phyloP scores from a whole-genome alignment of 2,797 vertebrate species.

The Garrulus glandarius region DNA sequence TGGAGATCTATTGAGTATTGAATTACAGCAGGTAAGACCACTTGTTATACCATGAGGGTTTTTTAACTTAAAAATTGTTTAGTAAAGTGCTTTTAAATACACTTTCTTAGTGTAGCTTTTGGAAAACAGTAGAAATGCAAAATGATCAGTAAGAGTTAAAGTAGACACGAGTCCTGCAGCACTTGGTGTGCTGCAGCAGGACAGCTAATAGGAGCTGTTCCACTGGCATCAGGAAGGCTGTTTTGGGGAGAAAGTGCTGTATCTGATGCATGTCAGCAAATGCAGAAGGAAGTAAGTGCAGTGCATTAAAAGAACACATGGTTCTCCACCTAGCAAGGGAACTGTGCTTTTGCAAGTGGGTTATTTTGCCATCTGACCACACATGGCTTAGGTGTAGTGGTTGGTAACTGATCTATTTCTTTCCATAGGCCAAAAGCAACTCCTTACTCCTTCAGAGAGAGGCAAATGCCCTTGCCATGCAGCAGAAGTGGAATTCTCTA shows the following conservation, averaged over 20 bases:
- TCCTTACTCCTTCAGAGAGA: constrained; percentile 80
- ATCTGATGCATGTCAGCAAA: neutral
- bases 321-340: neutral
- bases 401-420: neutral
- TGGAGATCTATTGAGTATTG: constrained; percentile 81
- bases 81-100: neutral
- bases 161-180: neutral
- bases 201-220: neutral
- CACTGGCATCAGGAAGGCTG: neutral
- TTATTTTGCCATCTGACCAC: neutral
- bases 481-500: constrained; percentile 79
- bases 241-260: neutral
- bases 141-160: neutral
- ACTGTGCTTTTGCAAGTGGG: neutral
- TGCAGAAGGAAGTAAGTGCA: neutral
- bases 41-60: neutral
- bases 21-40: constrained; percentile 79
- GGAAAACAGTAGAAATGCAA: neutral
- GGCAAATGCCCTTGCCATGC: constrained; percentile 78
- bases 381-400: neutral
- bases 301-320: neutral
- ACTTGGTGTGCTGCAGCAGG: neutral
- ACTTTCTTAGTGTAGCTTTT: neutral
- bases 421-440: constrained; percentile 76
- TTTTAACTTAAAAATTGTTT: neutral